Base-by-base conservation (phyloP, 2,797 vertebrate genomes). In the Prunella strophiata region DNA sequence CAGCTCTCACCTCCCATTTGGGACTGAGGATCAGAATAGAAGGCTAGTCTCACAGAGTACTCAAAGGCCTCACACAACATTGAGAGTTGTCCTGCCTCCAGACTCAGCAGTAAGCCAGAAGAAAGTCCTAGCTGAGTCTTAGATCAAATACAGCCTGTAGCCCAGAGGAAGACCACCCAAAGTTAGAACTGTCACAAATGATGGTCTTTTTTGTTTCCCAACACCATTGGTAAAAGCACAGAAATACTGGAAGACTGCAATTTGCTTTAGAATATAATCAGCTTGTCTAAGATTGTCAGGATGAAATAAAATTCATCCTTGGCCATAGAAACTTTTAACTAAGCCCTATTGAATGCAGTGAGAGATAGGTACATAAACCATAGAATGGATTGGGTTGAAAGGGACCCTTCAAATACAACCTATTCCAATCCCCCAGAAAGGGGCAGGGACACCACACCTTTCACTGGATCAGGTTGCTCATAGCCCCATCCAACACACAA, bases 91-190 rank as follows among this genome's bases (percentile, higher is more conserved):
- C 40, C 42, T 23, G 25, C 19, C 70, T 43, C 50, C 48, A 71
- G 27, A 40, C 40, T 52, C 0, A 0, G 9, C 10, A 22, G 38
- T 19, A 80, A 50, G 9, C 29, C 7, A 5, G 43, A 78, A 30
- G 13, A 25, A 62, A n/a, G 9, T 29, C 45, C 50, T 22, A 62
- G 42, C 4, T 17, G 19, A 54, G n/a, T 67, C 47, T 50, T 9
- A 23, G 7, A 26, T 63, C 36, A 88, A 61, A 62, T 25, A 48
- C 20, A 90, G 30, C 30, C 13, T 34, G 23, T 16, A 89, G 65
- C 36, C 45, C 10, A 23, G 42, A 77, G 32, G 3, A 2, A 12
- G 16, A 75, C 8, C 18, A 26, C 11, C 6, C 14, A 7, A n/a
- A 73, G 29, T 9, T 40, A 65, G 25, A 66, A n/a, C 7, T n/a